phyloP scores from a whole-genome alignment of 1,140 invertebrate species.

The Gonioctena quinquepunctata region DNA sequence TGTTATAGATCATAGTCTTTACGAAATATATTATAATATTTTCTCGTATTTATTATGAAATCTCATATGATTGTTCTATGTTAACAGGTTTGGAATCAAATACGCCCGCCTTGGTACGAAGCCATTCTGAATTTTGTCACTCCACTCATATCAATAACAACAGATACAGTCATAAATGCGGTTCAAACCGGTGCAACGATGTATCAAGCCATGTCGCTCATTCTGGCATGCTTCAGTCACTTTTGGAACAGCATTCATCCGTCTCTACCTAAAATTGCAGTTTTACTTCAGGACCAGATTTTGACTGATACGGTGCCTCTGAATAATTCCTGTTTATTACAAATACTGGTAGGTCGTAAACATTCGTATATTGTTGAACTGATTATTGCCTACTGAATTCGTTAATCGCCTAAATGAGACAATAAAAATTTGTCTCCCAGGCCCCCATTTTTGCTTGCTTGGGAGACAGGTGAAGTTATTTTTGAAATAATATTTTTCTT shows the following conservation, averaged over 20 bases:
- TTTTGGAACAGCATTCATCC: constrained; percentile 67
- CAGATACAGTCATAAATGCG: constrained; percentile 67
- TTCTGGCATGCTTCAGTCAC: constrained; percentile 69
- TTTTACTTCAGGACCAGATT: constrained; percentile 65
- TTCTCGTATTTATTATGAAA: no score
- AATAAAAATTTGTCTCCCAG: no score
- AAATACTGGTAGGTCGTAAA: constrained; percentile 67
- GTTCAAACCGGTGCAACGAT: constrained; percentile 72
- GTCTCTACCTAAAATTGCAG: constrained; percentile 59
- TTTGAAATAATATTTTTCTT: no score
- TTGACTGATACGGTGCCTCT: constrained; percentile 68
- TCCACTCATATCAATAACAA: constrained; percentile 64
- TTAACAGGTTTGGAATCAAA: constrained; percentile 73
- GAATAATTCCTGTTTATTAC: constrained; percentile 68
- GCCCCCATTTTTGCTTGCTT: no score
- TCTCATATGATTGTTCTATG: no score
- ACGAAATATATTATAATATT: no score
- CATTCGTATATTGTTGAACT: no score
- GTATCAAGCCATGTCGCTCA: constrained; percentile 75
- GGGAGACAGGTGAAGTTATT: no score
- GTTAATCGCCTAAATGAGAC: no score
- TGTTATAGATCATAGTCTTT: no score
- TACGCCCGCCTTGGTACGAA: constrained; percentile 72
- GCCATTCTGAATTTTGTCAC: constrained; percentile 67
- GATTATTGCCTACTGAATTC: no score